Conservation (phyloP, 1,140 invertebrate genomes). For the Neodiprion lecontei region DNA sequence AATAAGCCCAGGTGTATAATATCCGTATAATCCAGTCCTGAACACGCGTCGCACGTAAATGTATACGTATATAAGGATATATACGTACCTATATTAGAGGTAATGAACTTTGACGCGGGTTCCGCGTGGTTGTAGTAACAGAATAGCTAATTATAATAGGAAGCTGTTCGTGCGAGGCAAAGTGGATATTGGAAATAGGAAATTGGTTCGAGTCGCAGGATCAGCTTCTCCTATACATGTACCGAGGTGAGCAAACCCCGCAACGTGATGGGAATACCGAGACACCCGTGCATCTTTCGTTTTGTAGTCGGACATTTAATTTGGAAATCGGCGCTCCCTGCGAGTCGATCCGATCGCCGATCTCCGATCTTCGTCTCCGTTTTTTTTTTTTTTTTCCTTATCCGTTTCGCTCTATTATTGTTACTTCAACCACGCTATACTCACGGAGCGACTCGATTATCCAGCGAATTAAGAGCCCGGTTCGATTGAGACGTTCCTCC, state of each 20-base stretch:
- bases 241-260: conserved; percentile 13
- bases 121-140: conserved; percentile 12
- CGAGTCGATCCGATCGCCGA: conserved; percentile 17
- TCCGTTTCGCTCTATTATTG: conserved; percentile 9
- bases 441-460: too few relatives aligned
- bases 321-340: conserved; percentile 18
- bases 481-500: background rate
- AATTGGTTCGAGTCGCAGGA: conserved; percentile 23
- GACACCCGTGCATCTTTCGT: conserved; percentile 23
- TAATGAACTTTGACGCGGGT: background rate
- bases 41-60: conserved; percentile 17
- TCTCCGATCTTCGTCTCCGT: conserved; percentile 5
- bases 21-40: background rate
- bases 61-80: conserved; percentile 21
- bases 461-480: too few relatives aligned
- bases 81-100: background rate
- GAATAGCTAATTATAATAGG: conserved; percentile 27
- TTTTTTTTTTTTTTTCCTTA: conserved; percentile 3
- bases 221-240: conserved; percentile 2
- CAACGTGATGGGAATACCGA: conserved; percentile 23
- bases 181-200: conserved; percentile 26
- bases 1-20: conserved; percentile 16
- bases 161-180: conserved; percentile 26
- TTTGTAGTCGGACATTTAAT: conserved; percentile 19
- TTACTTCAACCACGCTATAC: conserved; percentile 15